Conservation (phyloP, 2,888 invertebrate species). For the Drosophila meridionalis region DNA sequence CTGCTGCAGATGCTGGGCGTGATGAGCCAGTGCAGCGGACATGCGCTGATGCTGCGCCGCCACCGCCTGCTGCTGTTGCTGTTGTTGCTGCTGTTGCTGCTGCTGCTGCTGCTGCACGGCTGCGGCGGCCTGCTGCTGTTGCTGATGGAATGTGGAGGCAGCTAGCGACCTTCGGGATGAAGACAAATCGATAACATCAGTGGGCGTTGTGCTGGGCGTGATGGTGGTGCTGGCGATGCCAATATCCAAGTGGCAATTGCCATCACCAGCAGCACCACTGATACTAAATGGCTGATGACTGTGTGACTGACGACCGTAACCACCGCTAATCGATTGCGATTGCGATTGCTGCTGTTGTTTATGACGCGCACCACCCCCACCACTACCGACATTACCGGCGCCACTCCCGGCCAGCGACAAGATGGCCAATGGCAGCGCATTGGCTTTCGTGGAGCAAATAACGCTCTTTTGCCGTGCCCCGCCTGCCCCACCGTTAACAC, state of each 20-base stretch:
- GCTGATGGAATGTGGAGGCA: conserved; percentile 80
- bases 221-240: conserved; percentile 62
- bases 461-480: conserved; percentile 82
- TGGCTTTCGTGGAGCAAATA: conserved; percentile 83
- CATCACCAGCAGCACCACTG: conserved; percentile 24
- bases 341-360: conserved; percentile 22
- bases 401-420: conserved; percentile 52
- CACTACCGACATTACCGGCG: background rate
- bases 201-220: conserved; percentile 78
- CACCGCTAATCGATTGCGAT: conserved; percentile 41
- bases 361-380: conserved; percentile 42
- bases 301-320: conserved; percentile 67
- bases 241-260: conserved; percentile 46
- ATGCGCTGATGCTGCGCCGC: conserved; percentile 80
- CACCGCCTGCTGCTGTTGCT: conserved; percentile 72
- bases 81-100: conserved; percentile 78
- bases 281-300: conserved; percentile 63
- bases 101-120: conserved; percentile 72
- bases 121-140: conserved; percentile 71
- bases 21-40: conserved; percentile 66
- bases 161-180: conserved; percentile 86
- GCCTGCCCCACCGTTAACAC: conserved; percentile 7
- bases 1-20: conserved; percentile 73
- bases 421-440: conserved; percentile 70
- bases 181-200: conserved; percentile 86